Evolutionary conservation across 2,888 invertebrate species (phyloP), one percentile per base, ranked within the genome.

Genomic region (Drosophila peninsularis): DNA sequence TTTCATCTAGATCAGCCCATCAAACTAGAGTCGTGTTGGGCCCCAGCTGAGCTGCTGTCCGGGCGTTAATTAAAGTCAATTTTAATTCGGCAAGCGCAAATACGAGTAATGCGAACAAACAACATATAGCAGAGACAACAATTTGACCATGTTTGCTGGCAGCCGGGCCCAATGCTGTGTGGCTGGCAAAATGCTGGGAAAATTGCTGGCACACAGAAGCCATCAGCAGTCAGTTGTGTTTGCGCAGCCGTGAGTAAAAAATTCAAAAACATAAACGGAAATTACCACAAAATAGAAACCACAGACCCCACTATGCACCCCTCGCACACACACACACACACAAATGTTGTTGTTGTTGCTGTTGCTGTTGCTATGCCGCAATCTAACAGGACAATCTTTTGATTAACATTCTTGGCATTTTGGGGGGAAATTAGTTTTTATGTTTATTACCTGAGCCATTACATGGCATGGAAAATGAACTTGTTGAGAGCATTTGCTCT

Each of bases 231-330:
- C 73, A 65, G 82, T 84, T 84, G 89, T 88, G 83, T 87, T 84
- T 88, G 83, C 88, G 87, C 83, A 84, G 87, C 71, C 87, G 83
- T 88, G 83, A 84, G 83, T 89, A 85, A 86, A 86, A 85, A 86
- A 86, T 86, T 82, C 89, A 89, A 89, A 86, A 86, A 88, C 85
- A 89, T 86, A 86, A 89, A 86, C 85, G 85, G 88, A 86, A 86
- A 86, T 86, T 86, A 88, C 85, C 89, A 82, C 88, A 86, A 88
- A 84, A 84, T 88, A 84, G 84, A 88, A 84, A 84, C 83, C 83
- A 87, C 89, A 88, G 72, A 75, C 72, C 75, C 60, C 68, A 47
- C 45, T 30, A 56, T 53, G 62, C 57, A 71, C 65, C 69, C 58
- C 52, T 62, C 63, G 41, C 50, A 44, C 21, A 37, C 55, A 55